A percentile compares a stretch with the other conserved stretches of the same genome.
These are phyloP conservation scores for Nomada goodeniana DNA, from an alignment of 2,888 invertebrate genomes.

Conservation along the genomic window DNA sequence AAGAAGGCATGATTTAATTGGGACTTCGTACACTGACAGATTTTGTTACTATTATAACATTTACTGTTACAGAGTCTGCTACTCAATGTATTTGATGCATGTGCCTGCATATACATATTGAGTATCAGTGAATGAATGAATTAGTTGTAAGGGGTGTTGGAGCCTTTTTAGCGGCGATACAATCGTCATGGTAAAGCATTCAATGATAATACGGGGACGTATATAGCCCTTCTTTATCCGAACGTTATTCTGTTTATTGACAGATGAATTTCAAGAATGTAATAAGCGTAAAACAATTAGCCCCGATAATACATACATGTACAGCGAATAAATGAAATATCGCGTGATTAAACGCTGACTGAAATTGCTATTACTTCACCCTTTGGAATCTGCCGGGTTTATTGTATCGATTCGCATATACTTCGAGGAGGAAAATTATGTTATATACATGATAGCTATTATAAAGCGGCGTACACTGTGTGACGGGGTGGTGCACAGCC, in stretches of 20 bases:
- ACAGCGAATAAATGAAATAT: slow-evolving; percentile 54
- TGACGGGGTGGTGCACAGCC: slow-evolving; percentile 4
- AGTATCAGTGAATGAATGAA: too few species aligned
- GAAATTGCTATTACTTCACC: slow-evolving; percentile 52
- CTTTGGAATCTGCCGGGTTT: slow-evolving; percentile 48
- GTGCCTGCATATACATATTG: too few species aligned
- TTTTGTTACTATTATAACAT: too few species aligned
- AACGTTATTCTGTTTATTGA: slow-evolving; percentile 54
- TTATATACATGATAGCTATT: slow-evolving; percentile 40
- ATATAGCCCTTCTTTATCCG: slow-evolving; percentile 33
- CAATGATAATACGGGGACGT: slow-evolving; percentile 38
- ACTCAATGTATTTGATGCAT: too few species aligned
- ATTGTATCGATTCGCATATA: slow-evolving; percentile 50
- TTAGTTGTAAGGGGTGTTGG: background rate
- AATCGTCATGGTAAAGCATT: slow-evolving; percentile 30
- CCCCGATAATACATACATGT: slow-evolving; percentile 36
- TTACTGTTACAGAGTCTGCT: too few species aligned
- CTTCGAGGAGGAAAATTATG: slow-evolving; percentile 51
- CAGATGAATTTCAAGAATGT: slow-evolving; percentile 53
- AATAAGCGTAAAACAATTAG: slow-evolving; percentile 58
- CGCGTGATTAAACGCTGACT: slow-evolving; percentile 50
- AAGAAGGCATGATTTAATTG: too few species aligned
- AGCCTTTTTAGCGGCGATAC: background rate
- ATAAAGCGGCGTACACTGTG: slow-evolving; percentile 32
- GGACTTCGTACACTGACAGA: too few species aligned